Base-by-base conservation (phyloP, 2,888 invertebrate genomes). In the Chirona hameri region DNA sequence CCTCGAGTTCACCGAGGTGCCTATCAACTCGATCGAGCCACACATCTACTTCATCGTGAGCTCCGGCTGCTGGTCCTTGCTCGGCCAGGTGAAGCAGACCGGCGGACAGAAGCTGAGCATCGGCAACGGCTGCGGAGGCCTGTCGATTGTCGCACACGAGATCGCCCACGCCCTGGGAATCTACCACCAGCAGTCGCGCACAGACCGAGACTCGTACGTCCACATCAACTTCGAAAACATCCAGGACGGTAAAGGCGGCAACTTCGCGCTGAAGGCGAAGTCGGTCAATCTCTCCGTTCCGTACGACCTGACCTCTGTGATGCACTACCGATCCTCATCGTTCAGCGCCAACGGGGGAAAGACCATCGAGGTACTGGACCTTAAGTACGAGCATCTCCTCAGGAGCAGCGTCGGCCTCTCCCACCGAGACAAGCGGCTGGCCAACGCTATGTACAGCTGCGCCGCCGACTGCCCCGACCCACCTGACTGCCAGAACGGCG, bases 81-180 rank as follows among this genome's bases (percentile, higher is more conserved):
- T 76, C 2, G 76, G 76, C 21, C 31, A 39, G 3, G 27, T 2
- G 9, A 29, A 9, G 7, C 3, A 21, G 21, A 29, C 31, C 5
- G 76, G 52, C 87, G 87, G 24, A 89, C 90, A 0, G 89, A 89
- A 0, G 86, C 87, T 79, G 90, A 90, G 85, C 87, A 88, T 0
- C 86, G 90, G 10, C 88, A 88, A 3, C 86, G 90, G 83, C 84
- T 85, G 18, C 79, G 82, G 10, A 86, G 86, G 21, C 88, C 88
- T 83, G 85, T 87, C 69, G 85, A 85, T 27, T 86, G 86, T 27
- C 88, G 88, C 12, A 87, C 87, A 76, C 15, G 76, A 79, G 79
- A 52, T 82, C 39, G 82, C 79, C 79, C 79, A 82, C 79, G 82
- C 82, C 81, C 87, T 88, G 7, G 88, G 89, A 0, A 87, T 88